Conservation (phyloP, 2,113 vertebrate species). For the Clarias gariepinus region DNA sequence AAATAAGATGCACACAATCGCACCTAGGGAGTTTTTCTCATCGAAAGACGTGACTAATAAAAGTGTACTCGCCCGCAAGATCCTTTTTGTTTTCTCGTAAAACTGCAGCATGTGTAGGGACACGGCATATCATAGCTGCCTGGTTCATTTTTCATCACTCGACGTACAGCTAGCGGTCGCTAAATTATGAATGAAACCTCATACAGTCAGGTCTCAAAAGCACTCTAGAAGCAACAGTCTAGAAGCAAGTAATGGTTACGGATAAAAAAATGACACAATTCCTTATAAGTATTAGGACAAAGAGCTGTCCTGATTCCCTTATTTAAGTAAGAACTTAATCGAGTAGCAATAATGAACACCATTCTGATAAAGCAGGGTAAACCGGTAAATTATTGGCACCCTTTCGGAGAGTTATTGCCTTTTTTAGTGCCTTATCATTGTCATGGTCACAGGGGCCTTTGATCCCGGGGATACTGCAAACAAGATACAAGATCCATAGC, state of each 20-base stretch:
- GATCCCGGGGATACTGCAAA: neutral
- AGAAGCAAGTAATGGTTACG: neutral
- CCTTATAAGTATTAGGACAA: neutral
- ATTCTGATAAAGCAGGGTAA: neutral
- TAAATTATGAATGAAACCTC: constrained; percentile 13
- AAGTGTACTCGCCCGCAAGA: neutral
- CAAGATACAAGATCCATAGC: neutral
- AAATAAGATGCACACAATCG: neutral
- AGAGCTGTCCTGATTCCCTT: neutral
- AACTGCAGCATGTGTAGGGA: neutral
- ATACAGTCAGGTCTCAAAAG: no score
- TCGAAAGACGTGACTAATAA: neutral
- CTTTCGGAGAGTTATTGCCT: neutral
- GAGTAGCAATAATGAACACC: neutral
- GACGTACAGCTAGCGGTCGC: neutral
- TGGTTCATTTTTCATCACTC: neutral
- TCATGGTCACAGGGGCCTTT: neutral
- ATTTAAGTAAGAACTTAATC: neutral
- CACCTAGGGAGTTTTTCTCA: neutral
- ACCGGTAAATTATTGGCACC: neutral
- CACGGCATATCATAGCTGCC: neutral
- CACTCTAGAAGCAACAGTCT: neutral
- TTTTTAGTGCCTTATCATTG: neutral
- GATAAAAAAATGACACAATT: neutral
- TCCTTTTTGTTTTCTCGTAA: neutral